Evolutionary conservation across 1,140 invertebrate genomes (phyloP).

Genomic region (Thaumetopoea pityocampa): DNA sequence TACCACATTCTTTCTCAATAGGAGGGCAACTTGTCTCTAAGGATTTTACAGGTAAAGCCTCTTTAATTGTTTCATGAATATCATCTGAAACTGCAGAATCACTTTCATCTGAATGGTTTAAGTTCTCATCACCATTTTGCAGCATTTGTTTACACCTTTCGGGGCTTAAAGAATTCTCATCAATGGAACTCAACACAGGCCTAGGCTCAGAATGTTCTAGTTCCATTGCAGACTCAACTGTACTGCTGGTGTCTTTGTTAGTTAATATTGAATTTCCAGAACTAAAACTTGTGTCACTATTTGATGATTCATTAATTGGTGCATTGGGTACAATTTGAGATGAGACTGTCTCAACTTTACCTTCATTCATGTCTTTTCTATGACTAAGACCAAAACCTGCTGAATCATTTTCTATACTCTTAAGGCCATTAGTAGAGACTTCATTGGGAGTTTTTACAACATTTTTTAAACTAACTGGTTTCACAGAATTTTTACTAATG

Average conservation of each 20-base stretch:
- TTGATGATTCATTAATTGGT: constrained; percentile 35
- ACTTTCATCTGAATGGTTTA: constrained; percentile 50
- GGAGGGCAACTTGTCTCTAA: constrained; percentile 29
- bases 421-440: constrained; percentile 40
- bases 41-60: constrained; percentile 25
- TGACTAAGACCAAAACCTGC: constrained; percentile 36
- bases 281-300: constrained; percentile 49
- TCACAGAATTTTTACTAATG: constrained; percentile 58
- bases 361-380: constrained; percentile 42
- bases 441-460: constrained; percentile 41
- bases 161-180: constrained; percentile 20
- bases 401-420: constrained; percentile 32
- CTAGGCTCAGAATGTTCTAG: constrained; percentile 33
- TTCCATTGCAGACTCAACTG: constrained; percentile 39
- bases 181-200: constrained; percentile 27
- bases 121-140: constrained; percentile 55
- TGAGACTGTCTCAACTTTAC: constrained; percentile 41
- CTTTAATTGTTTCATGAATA: constrained; percentile 22
- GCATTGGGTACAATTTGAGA: constrained; percentile 24
- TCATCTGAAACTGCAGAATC: constrained; percentile 39
- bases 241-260: constrained; percentile 43
- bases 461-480: constrained; percentile 50
- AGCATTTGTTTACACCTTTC: constrained; percentile 22
- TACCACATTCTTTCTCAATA: constrained; percentile 51
- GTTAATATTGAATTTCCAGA: constrained; percentile 41